Base-by-base conservation (phyloP, 1,140 invertebrate genomes). In the Drosophila bocki region DNA sequence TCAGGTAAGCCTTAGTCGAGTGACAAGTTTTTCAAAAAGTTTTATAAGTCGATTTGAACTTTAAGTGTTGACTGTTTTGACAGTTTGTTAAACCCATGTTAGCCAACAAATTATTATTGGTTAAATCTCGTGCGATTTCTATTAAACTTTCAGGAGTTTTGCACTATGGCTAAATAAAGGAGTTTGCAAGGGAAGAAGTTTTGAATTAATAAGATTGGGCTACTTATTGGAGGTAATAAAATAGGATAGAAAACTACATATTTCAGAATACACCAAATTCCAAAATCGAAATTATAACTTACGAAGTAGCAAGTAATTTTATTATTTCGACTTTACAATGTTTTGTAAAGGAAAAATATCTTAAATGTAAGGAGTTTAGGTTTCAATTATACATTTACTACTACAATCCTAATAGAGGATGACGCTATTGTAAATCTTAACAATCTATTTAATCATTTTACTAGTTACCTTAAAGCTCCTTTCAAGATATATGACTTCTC, bases 21-120 rank as follows among this genome's bases (percentile, higher is more conserved):
- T 72, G 54, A 19, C 12, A 72, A 71, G 65, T 71, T 72, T 70
- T 50, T 11, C 29, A 8, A 13, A n/a, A 70, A 50, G 19, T 59
- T 72, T 50, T 58, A 59, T 2, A 54, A 72, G 58, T 68, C 33
- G 39, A 19, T 54, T 54, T 68, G 12, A 12, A 50, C 37, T 65
- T 19, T 35, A 41, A 42, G 33, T 15, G 45, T n/a, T 9, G 17
- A 19, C 8, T 42, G 39, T 17, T 72, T 42, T 56, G 13, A 37
- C 29, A 53, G 47, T 29, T 29, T 29, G 11, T 29, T 26, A 41
- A 15, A 44, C 63, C 69, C 37, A 13, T 51, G 44, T 71, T 72
- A 42, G 29, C 9, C n/a, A 29, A 42, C n/a, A 48, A 50, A 59
- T 71, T 51, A 59, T 71, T 51, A 72, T 59, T 59, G 41, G 13